Evolutionary conservation across 2,113 vertebrate genomes (phyloP).

Genomic region (Mus musculus): DNA sequence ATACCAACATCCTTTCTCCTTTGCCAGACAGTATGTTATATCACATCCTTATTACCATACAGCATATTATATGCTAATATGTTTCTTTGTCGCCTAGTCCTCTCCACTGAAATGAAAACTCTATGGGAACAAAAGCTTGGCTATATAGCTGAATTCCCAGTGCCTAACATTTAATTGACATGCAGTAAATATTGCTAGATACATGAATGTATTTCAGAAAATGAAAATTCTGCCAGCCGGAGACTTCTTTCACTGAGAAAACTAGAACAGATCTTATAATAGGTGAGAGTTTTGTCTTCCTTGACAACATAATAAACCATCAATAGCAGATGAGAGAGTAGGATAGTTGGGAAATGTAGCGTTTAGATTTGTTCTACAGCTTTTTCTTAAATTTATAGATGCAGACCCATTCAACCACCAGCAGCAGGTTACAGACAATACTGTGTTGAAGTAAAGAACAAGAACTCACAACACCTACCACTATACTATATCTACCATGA

Average conservation of each 20-base stretch:
- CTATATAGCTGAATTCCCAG: not conserved
- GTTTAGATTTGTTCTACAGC: not conserved
- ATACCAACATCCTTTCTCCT: not conserved
- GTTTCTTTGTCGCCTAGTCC: not conserved
- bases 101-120: not conserved
- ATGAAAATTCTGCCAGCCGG: not conserved
- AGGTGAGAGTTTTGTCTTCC: not conserved
- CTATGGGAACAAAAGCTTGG: not conserved
- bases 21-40: not conserved
- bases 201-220: constrained; percentile 23
- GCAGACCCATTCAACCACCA: not conserved
- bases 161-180: not conserved
- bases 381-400: constrained; percentile 31
- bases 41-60: not conserved
- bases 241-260: not conserved
- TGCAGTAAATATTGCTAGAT: not conserved
- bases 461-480: constrained; percentile 60
- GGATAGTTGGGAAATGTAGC: not conserved
- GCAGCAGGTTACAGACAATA: not conserved
- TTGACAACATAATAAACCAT: not conserved
- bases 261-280: not conserved
- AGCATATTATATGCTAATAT: not conserved
- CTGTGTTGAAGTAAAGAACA: constrained; percentile 13
- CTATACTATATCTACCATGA: constrained; percentile 39
- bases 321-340: not conserved